phyloP scores from a whole-genome alignment of 2,888 invertebrate species.

The Hecatera dysodea region DNA sequence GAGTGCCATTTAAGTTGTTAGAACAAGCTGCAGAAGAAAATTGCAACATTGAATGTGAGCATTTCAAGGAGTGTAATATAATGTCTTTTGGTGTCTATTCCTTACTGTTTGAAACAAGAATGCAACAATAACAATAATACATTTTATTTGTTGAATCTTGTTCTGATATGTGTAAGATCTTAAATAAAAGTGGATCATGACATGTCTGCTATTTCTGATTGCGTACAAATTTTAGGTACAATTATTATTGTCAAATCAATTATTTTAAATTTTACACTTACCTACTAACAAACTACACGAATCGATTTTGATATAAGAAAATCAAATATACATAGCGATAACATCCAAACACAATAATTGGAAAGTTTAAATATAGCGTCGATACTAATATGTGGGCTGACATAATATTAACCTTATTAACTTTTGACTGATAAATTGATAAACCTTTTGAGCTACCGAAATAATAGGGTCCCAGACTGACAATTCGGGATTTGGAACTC shows the following conservation, averaged over 20 bases:
- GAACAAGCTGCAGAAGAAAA: constrained; percentile 24
- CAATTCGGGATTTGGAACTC: not conserved
- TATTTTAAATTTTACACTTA: no score
- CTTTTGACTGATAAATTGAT: constrained; percentile 14
- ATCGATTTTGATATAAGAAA: not conserved
- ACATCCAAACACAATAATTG: not conserved
- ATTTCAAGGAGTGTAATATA: not conserved
- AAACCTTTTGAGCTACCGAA: constrained; percentile 11
- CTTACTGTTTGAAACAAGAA: not conserved
- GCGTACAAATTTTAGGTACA: no score
- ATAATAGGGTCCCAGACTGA: constrained; percentile 2
- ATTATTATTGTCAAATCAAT: no score
- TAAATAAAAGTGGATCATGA: no score
- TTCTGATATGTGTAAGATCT: no score
- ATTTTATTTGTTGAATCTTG: no score
- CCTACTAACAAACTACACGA: not conserved
- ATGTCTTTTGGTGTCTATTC: not conserved
- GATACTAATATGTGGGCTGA: not conserved
- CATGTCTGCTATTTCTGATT: no score
- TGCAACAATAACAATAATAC: no score
- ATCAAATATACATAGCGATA: not conserved
- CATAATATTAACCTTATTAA: constrained; percentile 13
- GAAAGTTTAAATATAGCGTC: not conserved
- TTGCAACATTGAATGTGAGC: constrained; percentile 11
- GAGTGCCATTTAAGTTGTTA: constrained; percentile 37